Evolutionary conservation across 2,113 vertebrate genomes (phyloP).

Genomic region (Australoheros scitulus): DNA sequence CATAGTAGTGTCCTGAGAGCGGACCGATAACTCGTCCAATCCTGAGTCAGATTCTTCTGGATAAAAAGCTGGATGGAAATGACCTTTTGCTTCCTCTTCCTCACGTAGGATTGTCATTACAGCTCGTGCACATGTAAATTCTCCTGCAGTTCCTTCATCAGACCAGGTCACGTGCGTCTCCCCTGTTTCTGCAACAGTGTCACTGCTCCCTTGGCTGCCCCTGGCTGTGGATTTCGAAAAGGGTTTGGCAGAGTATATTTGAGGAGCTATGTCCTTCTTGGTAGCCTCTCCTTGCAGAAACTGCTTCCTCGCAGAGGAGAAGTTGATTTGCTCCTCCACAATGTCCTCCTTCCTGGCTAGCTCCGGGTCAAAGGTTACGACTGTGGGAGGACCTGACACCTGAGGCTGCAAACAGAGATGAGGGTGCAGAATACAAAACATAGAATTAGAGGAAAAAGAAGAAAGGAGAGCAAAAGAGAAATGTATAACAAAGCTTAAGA

Average conservation of each 20-base stretch:
- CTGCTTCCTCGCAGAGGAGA: conserved; percentile 90
- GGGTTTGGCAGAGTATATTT: conserved; percentile 91
- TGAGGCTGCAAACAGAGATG: conserved; percentile 49
- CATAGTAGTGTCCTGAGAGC: conserved; percentile 92
- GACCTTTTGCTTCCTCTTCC: conserved; percentile 84
- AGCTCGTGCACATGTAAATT: conserved; percentile 89
- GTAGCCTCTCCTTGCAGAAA: conserved; percentile 82
- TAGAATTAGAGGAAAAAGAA: neutral
- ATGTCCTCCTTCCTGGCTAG: conserved; percentile 85
- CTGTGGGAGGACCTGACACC: conserved; percentile 54
- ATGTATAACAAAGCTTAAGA: neutral
- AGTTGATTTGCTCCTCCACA: conserved; percentile 93
- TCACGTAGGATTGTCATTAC: conserved; percentile 90
- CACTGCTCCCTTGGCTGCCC: conserved; percentile 33
- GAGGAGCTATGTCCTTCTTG: conserved; percentile 84
- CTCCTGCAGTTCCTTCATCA: conserved; percentile 80
- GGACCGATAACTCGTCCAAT: conserved; percentile 91
- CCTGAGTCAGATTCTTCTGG: conserved; percentile 94
- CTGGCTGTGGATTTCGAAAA: conserved; percentile 79
- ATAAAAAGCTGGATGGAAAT: conserved; percentile 72
- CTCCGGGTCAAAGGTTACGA: conserved; percentile 72
- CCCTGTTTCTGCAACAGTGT: conserved; percentile 66
- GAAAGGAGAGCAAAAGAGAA: neutral
- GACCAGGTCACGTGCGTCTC: conserved; percentile 82
- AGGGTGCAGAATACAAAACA: neutral